Base-by-base conservation (phyloP, 2,888 invertebrate genomes). In the Apoderus coryli region DNA sequence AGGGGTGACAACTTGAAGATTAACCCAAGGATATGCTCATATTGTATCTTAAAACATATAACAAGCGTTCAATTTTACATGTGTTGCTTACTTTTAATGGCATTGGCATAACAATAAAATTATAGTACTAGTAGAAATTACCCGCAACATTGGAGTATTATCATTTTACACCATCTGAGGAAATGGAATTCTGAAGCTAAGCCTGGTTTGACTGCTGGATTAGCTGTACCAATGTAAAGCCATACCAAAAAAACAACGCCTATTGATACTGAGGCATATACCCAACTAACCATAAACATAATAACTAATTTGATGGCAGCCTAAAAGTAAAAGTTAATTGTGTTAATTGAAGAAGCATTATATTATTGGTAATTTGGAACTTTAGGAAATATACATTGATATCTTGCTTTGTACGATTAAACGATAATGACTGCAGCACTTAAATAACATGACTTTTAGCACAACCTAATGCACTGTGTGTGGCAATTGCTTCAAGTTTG, bases 131-230 rank as follows among this genome's bases (percentile, higher is more conserved):
- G 6, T 10, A 22, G 16, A 11, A 54, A 61, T 64, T 62, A 82
- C 82, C 85, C 84, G 52, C 80, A 74, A 44, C 79, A 69, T 42
- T 76, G 69, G 29, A 82, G 63, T 39, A 82, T 61, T 2, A 72
- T 61, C 44, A 68, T 71, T 54, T 74, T 81, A 12, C 84, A 53
- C 85, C 82, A 86, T 28, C 69, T 67, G 46, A 82, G 73, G 47
- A 86, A 76, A 43, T 72, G 71, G 52, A 86, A 86, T 52, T 86
- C 84, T 0, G 78, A 72, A 1, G 85, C 80, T 14, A 82, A 64
- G 23, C 93, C 93, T 1, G 92, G 92, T 52, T 88, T 90, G 4
- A 90, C 88, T 3, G 92, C 92, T 5, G 95, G 93, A 62, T 89
- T 92, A 4, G 88, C 86, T 29, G 85, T 81, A 24, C 92, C 90